phyloP scores from a whole-genome alignment of 2,797 vertebrate genomes.

The Chelidonichthys spinosus region DNA sequence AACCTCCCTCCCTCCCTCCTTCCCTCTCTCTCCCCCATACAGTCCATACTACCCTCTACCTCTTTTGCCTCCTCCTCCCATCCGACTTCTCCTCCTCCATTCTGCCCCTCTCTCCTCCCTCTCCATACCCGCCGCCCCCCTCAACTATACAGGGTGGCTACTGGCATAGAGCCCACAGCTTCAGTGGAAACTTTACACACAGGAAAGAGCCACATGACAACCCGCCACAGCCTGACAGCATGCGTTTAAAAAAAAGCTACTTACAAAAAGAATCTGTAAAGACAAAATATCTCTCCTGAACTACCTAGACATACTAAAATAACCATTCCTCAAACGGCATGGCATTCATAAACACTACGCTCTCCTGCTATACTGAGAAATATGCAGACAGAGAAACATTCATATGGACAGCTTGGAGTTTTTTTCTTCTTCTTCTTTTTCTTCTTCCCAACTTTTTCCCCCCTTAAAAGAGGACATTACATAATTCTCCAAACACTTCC shows the following conservation, averaged over 20 bases:
- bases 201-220: slow-evolving; percentile 59
- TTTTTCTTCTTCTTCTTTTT: slow-evolving; percentile 27
- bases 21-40: neutral
- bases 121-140: slow-evolving; percentile 21
- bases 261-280: slow-evolving; percentile 13
- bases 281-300: slow-evolving; percentile 1
- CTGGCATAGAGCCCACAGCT: slow-evolving; percentile 52
- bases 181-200: slow-evolving; percentile 77
- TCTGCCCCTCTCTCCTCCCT: slow-evolving; percentile 54
- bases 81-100: slow-evolving; percentile 22
- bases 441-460: slow-evolving; percentile 46
- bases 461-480: slow-evolving; percentile 76
- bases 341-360: slow-evolving; percentile 11
- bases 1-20: slow-evolving; percentile 6
- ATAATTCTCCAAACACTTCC: slow-evolving; percentile 83
- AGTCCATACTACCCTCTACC: neutral
- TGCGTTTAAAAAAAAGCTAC: slow-evolving; percentile 15
- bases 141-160: slow-evolving; percentile 50
- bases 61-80: neutral
- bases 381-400: slow-evolving; percentile 12
- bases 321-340: neutral
- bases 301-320: slow-evolving; percentile 1
- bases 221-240: slow-evolving; percentile 30
- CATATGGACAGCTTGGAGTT: slow-evolving; percentile 31
- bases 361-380: slow-evolving; percentile 4